Conservation (phyloP, 1,140 invertebrate species). For the Lucilia cuprina region DNA sequence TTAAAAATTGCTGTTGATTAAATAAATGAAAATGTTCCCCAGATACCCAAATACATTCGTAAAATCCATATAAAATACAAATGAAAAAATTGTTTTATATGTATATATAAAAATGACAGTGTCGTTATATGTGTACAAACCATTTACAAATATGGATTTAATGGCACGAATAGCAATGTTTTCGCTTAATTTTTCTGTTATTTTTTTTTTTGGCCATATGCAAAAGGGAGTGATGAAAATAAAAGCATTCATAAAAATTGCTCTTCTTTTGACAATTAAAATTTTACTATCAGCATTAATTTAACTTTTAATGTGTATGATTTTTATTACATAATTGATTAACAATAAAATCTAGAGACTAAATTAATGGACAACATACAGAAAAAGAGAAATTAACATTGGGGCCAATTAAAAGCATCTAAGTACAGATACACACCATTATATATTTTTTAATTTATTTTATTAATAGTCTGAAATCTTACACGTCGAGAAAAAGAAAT, state of each 20-base stretch:
- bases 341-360: neutral
- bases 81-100: neutral
- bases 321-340: conserved; percentile 12
- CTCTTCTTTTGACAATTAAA: conserved; percentile 9
- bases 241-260: neutral
- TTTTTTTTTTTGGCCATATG: neutral
- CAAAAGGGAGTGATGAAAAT: neutral
- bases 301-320: neutral
- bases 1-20: conserved; percentile 19
- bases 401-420: too few species aligned
- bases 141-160: conserved; percentile 29
- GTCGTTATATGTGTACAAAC: neutral
- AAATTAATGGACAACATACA: neutral
- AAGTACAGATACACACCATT: too few species aligned
- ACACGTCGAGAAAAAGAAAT: too few species aligned
- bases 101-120: neutral
- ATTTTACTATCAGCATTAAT: neutral
- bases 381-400: neutral
- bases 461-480: too few species aligned
- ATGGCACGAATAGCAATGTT: neutral
- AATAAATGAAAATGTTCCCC: conserved; percentile 28
- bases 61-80: neutral
- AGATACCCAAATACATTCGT: neutral
- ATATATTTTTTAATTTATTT: too few species aligned
- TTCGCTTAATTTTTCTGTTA: too few species aligned